Conservation (phyloP, 1,140 invertebrate species). For the Steinernema feltiae region DNA sequence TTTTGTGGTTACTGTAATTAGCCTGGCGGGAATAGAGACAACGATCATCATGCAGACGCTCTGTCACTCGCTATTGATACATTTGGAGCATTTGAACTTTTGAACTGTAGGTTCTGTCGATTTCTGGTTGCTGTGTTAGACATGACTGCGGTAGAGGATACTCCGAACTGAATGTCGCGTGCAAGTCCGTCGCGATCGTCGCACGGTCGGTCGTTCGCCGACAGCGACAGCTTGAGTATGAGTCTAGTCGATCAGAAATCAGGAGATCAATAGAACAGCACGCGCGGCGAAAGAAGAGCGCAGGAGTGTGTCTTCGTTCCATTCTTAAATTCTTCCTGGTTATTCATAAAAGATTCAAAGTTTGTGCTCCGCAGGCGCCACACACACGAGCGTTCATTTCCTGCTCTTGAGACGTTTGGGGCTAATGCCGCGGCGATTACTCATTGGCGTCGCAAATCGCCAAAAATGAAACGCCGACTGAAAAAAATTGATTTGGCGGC, state of each 20-base stretch:
- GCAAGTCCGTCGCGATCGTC: neutral
- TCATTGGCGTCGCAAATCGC: neutral
- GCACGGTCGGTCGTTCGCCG: neutral
- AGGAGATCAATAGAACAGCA: neutral
- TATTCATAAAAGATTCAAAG: constrained; percentile 7
- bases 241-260: constrained; percentile 13
- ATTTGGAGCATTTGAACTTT: neutral
- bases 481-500: neutral
- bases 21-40: neutral
- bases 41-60: neutral
- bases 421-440: neutral
- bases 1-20: neutral
- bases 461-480: too few relatives aligned
- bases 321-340: neutral
- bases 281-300: neutral
- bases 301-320: neutral
- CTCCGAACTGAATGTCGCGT: neutral
- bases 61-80: neutral
- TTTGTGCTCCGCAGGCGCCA: neutral
- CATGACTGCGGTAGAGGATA: neutral
- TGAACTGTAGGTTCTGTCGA: neutral
- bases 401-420: too few relatives aligned
- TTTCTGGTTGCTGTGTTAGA: neutral
- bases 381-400: neutral
- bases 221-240: neutral